phyloP scores from a whole-genome alignment of 2,797 vertebrate species.

The Nyctibius grandis region DNA sequence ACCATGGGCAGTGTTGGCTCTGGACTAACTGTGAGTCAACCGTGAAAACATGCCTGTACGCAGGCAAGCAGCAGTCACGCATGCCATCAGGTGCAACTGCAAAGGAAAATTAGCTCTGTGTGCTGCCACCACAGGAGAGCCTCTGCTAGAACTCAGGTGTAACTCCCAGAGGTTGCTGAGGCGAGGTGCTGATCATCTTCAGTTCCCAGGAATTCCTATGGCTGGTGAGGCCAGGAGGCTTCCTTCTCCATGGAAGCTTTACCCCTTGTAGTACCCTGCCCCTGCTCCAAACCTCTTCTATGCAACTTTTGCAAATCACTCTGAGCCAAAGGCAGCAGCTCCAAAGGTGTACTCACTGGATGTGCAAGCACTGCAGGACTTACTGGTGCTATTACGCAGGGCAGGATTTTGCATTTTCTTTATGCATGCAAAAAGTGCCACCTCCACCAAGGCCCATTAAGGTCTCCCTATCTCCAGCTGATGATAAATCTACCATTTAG shows the following conservation, averaged over 20 bases:
- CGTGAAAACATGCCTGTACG: neutral
- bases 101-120: neutral
- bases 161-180: neutral
- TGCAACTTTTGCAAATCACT: neutral
- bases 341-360: neutral
- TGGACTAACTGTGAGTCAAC: neutral
- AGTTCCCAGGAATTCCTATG: neutral
- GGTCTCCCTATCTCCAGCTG: neutral
- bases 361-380: neutral
- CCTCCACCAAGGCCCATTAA: neutral
- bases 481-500: neutral
- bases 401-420: neutral
- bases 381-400: neutral
- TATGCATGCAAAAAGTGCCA: neutral
- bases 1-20: fast-evolving
- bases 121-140: fast-evolving
- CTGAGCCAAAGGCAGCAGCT: neutral
- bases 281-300: neutral
- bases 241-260: neutral
- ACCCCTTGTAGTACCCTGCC: neutral
- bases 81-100: neutral
- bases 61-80: neutral
- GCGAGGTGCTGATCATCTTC: neutral
- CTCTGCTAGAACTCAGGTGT: neutral
- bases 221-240: neutral